phyloP scores from a whole-genome alignment of 2,797 vertebrate species.

The Notolabrus celidotus region DNA sequence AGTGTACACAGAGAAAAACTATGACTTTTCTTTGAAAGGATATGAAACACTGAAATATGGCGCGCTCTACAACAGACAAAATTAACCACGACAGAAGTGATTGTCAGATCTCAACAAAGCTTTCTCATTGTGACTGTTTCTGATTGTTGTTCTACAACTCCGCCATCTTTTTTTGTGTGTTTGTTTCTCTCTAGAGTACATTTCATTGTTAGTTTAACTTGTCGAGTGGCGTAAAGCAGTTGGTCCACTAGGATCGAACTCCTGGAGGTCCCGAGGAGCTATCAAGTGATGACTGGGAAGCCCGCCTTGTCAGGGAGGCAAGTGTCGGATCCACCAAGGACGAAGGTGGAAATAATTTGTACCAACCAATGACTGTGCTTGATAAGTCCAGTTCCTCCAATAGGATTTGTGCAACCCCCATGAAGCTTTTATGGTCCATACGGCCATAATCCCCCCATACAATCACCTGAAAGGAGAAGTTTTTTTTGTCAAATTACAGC shows the following conservation, averaged over 20 bases:
- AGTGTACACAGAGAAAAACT: constrained; percentile 60
- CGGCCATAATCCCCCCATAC: constrained; percentile 99
- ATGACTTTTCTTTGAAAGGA: constrained; percentile 57
- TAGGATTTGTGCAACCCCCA: constrained; percentile 99
- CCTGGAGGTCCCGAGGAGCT: constrained; percentile 94
- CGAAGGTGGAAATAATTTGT: constrained; percentile 98
- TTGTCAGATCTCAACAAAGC: constrained; percentile 98
- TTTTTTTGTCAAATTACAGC: constrained; percentile 15
- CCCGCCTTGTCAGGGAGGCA: constrained; percentile 94
- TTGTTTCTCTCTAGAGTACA: constrained; percentile 52
- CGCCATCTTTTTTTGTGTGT: constrained; percentile 27
- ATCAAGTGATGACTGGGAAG: constrained; percentile 97
- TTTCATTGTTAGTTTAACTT: constrained; percentile 46
- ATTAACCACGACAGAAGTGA: constrained; percentile 89
- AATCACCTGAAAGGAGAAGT: constrained; percentile 88
- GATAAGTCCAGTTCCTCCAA: constrained; percentile 98
- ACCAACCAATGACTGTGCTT: constrained; percentile 99
- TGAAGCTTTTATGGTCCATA: constrained; percentile 99
- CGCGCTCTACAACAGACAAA: constrained; percentile 82
- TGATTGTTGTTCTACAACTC: constrained; percentile 79
- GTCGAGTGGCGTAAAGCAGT: constrained; percentile 47
- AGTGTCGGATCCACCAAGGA: constrained; percentile 98
- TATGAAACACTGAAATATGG: constrained; percentile 73
- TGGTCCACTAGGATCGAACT: constrained; percentile 92
- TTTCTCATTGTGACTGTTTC: constrained; percentile 86